These are phyloP conservation scores for Sarcophaga peregrina DNA, from an alignment of 1,140 invertebrate species.

Conservation along the genomic window DNA sequence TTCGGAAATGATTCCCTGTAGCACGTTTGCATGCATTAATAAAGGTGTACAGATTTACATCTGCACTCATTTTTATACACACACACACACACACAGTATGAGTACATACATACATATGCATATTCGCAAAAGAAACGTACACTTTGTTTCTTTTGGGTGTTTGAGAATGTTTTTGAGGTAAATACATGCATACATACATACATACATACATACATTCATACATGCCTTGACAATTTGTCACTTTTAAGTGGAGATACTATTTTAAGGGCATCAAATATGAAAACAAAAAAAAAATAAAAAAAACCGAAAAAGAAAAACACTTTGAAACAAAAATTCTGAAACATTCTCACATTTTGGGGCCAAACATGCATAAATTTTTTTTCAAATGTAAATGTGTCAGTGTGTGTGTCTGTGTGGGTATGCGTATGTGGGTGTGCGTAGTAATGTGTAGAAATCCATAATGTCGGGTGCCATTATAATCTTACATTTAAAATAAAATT, in stretches of 20 bases:
- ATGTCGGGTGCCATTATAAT: conserved; percentile 10
- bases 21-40: not conserved
- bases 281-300: not conserved
- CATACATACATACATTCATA: no score
- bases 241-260: conserved; percentile 6
- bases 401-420: not conserved
- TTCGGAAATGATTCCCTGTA: not conserved
- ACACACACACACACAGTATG: no score
- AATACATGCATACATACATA: no score
- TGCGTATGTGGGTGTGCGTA: not conserved
- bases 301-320: no score
- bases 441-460: not conserved
- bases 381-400: not conserved
- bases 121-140: no score
- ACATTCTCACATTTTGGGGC: no score
- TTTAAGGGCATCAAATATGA: not conserved
- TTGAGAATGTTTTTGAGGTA: not conserved
- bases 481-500: conserved; percentile 16
- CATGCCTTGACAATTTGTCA: conserved; percentile 21
- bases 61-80: no score
- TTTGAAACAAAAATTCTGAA: no score
- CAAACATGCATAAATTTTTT: no score
- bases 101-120: no score
- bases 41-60: no score
- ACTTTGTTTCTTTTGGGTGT: no score